Conservation (phyloP, 2,797 vertebrate genomes). For the Moxostoma hubbsi region DNA sequence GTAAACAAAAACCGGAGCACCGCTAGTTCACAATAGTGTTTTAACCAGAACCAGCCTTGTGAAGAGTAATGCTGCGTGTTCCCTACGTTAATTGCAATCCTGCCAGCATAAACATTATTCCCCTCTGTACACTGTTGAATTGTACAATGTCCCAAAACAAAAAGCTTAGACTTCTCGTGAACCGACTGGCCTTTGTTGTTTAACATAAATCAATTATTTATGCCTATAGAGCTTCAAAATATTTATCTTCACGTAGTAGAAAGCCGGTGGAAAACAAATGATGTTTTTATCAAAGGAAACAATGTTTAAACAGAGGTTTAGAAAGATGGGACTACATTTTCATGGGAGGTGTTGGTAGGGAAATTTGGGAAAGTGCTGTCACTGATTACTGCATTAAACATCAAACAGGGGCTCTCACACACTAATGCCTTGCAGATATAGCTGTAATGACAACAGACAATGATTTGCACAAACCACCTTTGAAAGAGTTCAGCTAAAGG, state of each 20-base stretch:
- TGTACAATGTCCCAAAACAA: constrained; percentile 66
- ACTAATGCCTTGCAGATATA: constrained; percentile 58
- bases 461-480: not conserved
- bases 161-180: constrained; percentile 67
- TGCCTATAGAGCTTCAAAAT: constrained; percentile 76
- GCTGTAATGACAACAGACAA: not conserved
- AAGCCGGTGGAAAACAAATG: constrained; percentile 73
- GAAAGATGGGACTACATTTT: constrained; percentile 19
- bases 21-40: constrained; percentile 68
- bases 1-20: constrained; percentile 74
- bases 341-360: constrained; percentile 38
- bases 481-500: constrained; percentile 4
- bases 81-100: constrained; percentile 74
- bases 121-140: constrained; percentile 64
- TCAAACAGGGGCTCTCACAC: constrained; percentile 58
- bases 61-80: constrained; percentile 64
- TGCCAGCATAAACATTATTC: constrained; percentile 79
- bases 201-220: constrained; percentile 80
- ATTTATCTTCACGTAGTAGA: constrained; percentile 72
- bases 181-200: constrained; percentile 70
- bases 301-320: constrained; percentile 68
- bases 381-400: constrained; percentile 62
- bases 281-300: constrained; percentile 69
- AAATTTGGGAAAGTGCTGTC: constrained; percentile 55
- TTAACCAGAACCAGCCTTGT: constrained; percentile 74